Evolutionary conservation across 2,113 vertebrate species (phyloP).

Genomic region (Oceanites oceanicus): DNA sequence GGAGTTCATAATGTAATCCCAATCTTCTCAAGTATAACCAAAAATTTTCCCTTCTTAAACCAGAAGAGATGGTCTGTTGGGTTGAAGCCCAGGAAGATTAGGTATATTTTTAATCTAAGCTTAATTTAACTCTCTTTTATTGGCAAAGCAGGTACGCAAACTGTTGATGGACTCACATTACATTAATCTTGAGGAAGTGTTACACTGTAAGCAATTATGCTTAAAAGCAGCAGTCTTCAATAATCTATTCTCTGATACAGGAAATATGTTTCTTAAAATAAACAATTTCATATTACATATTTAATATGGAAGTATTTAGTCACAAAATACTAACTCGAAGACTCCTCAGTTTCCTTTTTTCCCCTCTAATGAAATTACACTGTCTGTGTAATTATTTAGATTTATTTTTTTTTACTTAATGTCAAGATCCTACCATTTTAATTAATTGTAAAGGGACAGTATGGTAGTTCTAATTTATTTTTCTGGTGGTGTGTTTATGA

Average conservation of each 20-base stretch:
- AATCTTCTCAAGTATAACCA: neutral
- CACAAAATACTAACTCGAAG: neutral
- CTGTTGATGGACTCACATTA: neutral
- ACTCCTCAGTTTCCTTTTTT: neutral
- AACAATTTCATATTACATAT: neutral
- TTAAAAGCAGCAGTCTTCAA: neutral
- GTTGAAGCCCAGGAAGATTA: neutral
- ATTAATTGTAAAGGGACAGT: neutral
- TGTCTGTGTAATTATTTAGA: neutral
- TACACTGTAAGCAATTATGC: neutral
- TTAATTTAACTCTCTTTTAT: neutral
- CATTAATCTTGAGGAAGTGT: neutral
- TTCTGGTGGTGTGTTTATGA: neutral
- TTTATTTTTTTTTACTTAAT: neutral
- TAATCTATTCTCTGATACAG: neutral
- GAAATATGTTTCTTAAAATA: neutral
- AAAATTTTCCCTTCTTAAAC: neutral
- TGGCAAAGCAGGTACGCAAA: neutral
- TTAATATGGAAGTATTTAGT: neutral
- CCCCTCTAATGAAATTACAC: neutral
- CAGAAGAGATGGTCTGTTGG: neutral
- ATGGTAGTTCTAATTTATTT: neutral
- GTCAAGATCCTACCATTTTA: neutral
- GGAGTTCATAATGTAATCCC: neutral
- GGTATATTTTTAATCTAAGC: neutral